Evolutionary conservation across 2,797 vertebrate genomes (phyloP).

Genomic region (Syngnathus acus): DNA sequence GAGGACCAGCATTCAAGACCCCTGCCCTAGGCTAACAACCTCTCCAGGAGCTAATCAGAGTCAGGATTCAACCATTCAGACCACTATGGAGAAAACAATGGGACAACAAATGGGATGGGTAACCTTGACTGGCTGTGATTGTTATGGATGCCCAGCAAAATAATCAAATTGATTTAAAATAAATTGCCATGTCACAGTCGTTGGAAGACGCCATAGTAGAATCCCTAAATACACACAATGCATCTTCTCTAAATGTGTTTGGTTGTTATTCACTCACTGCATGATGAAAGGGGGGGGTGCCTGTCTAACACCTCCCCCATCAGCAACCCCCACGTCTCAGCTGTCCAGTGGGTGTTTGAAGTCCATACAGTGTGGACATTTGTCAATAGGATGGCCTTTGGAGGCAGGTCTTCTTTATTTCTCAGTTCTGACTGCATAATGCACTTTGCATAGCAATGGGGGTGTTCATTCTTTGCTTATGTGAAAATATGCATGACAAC

Average conservation of each 20-base stretch:
- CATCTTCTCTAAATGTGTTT: background rate
- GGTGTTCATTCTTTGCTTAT: conserved; percentile 10
- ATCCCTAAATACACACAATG: background rate
- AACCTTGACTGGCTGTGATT: too few relatives aligned
- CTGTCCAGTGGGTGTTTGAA: conserved; percentile 39
- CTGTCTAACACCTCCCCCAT: conserved; percentile 1
- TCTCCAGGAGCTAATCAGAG: too few relatives aligned
- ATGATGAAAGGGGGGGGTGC: conserved; percentile 11
- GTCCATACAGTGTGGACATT: conserved; percentile 26
- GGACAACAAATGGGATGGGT: too few relatives aligned
- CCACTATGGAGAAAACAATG: too few relatives aligned
- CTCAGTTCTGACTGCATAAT: conserved; percentile 20
- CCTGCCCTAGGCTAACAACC: too few relatives aligned
- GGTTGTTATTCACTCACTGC: conserved; percentile 12
- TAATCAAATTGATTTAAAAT: too few relatives aligned
- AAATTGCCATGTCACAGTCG: background rate
- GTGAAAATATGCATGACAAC: background rate
- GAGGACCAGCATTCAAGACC: too few relatives aligned
- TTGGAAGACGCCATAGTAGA: background rate
- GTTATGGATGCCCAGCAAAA: too few relatives aligned
- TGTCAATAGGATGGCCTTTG: conserved; percentile 42
- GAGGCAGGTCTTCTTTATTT: conserved; percentile 41
- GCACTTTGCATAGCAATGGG: conserved; percentile 18
- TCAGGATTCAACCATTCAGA: too few relatives aligned
- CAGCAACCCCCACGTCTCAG: conserved; percentile 7